Conservation (phyloP, 2,113 vertebrate species). For the Lichenostomus cassidix region DNA sequence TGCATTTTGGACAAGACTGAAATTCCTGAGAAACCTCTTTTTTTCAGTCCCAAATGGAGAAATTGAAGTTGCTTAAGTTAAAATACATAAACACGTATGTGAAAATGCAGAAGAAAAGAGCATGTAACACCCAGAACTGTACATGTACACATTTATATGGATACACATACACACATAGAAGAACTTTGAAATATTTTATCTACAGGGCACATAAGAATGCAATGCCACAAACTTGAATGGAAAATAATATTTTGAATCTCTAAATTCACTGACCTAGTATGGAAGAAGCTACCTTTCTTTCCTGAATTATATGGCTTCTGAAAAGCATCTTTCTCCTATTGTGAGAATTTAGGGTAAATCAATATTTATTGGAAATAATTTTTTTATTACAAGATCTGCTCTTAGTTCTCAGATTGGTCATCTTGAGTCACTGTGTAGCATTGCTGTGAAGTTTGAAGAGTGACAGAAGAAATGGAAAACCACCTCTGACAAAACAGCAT, state of each 20-base stretch:
- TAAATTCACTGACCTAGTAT: neutral
- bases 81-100: neutral
- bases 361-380: neutral
- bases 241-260: neutral
- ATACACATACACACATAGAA: neutral
- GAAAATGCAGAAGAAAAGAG: neutral
- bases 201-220: neutral
- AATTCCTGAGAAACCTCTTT: neutral
- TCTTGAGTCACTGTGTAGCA: neutral
- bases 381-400: neutral
- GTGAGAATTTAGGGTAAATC: neutral
- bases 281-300: neutral
- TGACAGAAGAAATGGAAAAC: neutral
- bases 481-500: neutral
- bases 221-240: neutral
- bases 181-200: neutral
- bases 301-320: neutral
- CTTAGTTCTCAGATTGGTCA: neutral
- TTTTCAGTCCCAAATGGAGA: neutral
- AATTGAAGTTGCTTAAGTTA: neutral
- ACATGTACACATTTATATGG: neutral
- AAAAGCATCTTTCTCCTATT: neutral
- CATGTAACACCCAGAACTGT: neutral
- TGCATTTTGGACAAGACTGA: neutral
- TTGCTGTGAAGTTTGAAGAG: neutral